Evolutionary conservation across 2,797 vertebrate species (phyloP).

Genomic region (Phrynocephalus guinanensis): DNA sequence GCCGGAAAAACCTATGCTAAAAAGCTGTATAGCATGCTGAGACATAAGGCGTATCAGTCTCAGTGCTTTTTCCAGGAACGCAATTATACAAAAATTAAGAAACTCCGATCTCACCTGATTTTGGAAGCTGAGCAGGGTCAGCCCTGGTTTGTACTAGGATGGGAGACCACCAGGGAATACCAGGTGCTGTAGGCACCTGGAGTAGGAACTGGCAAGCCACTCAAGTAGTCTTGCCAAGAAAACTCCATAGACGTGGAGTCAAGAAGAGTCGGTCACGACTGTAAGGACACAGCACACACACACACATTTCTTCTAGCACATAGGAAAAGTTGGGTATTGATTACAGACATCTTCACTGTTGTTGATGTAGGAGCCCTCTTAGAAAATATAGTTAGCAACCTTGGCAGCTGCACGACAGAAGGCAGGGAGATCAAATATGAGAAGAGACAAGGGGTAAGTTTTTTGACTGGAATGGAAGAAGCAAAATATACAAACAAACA

Average conservation of each 20-base stretch:
- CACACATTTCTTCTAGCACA: background rate
- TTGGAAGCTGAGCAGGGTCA: too few species aligned
- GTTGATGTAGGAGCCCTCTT: background rate
- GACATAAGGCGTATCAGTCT: too few species aligned
- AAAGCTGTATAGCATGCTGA: background rate
- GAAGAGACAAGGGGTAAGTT: too few species aligned
- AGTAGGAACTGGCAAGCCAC: too few species aligned
- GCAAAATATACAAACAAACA: background rate
- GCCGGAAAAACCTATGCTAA: background rate
- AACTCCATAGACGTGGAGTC: too few species aligned
- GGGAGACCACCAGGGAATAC: too few species aligned
- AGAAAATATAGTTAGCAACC: background rate
- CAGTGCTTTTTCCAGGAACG: background rate
- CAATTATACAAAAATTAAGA: background rate
- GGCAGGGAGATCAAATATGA: background rate
- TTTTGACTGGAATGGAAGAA: background rate
- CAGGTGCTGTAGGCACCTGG: too few species aligned
- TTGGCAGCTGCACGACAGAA: background rate
- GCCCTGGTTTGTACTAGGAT: too few species aligned
- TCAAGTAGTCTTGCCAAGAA: too few species aligned
- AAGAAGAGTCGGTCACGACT: too few species aligned
- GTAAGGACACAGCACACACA: too few species aligned
- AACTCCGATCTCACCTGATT: too few species aligned
- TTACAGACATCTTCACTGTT: background rate
- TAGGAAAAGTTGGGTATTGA: background rate